Conservation (phyloP, 2,888 invertebrate genomes). For the Polia nebulosa region DNA sequence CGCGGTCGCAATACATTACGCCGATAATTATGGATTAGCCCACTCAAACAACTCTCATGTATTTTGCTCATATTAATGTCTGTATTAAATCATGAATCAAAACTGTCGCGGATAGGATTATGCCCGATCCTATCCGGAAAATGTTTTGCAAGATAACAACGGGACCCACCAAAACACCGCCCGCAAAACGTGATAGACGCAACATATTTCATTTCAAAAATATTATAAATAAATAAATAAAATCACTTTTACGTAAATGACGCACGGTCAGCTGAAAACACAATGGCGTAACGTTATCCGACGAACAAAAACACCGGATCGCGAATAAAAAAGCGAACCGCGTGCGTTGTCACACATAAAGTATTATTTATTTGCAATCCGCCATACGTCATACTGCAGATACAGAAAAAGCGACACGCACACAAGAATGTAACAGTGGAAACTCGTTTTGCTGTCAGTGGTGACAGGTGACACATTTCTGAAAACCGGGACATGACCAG, state of each 20-base stretch:
- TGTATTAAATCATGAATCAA: conserved; percentile 76
- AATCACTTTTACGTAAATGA: conserved; percentile 77
- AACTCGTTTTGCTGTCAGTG: conserved; percentile 68
- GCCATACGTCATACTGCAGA: conserved; percentile 76
- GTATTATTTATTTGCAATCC: conserved; percentile 81
- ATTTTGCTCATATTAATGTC: conserved; percentile 77
- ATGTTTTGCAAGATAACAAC: conserved; percentile 67
- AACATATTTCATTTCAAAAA: conserved; percentile 56
- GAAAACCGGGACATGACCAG: conserved; percentile 68
- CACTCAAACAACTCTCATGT: conserved; percentile 77
- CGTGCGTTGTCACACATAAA: conserved; percentile 68
- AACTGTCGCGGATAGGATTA: conserved; percentile 71
- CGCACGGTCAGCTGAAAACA: conserved; percentile 66
- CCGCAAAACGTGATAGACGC: conserved; percentile 28
- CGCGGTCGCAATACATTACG: conserved; percentile 76
- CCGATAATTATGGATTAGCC: conserved; percentile 81
- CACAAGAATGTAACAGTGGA: conserved; percentile 70
- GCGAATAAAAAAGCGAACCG: conserved; percentile 70
- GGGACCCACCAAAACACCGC: conserved; percentile 53
- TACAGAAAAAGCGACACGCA: conserved; percentile 71
- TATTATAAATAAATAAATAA: conserved; percentile 71
- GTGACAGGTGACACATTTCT: conserved; percentile 73
- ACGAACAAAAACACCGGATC: conserved; percentile 71
- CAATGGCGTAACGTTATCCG: conserved; percentile 73
- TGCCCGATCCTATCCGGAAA: conserved; percentile 58